Conservation (phyloP, 2,888 invertebrate species). For the Lasioglossum lativentre region DNA sequence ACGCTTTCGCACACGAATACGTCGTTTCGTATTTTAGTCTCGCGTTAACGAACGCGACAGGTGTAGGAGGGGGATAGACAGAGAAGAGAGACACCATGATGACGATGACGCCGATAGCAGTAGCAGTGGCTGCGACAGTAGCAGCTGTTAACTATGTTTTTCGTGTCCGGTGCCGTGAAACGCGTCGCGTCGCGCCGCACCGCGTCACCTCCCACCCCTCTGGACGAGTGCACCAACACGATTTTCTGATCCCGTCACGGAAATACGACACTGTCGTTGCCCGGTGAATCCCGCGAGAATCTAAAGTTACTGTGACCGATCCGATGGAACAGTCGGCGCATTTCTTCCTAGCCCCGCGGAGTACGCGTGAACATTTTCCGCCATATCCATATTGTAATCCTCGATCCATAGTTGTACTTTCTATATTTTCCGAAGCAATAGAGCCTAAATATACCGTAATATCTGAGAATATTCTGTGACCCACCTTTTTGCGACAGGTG, state of each 20-base stretch:
- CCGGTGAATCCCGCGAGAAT: conserved; percentile 64
- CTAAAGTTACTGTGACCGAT: conserved; percentile 62
- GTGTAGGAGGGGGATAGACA: conserved; percentile 66
- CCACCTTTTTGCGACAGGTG: too few relatives aligned
- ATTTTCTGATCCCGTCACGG: conserved; percentile 69
- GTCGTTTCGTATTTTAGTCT: conserved; percentile 73
- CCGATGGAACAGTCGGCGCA: conserved; percentile 26
- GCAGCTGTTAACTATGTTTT: conserved; percentile 71
- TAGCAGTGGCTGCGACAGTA: conserved; percentile 45
- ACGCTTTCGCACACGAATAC: conserved; percentile 56
- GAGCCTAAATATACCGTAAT: not conserved
- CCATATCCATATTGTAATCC: not conserved
- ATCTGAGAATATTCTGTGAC: not conserved
- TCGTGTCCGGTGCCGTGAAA: conserved; percentile 68
- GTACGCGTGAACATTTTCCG: not conserved
- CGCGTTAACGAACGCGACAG: conserved; percentile 81
- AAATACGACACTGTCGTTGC: conserved; percentile 68
- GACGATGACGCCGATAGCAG: conserved; percentile 40
- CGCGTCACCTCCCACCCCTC: not conserved
- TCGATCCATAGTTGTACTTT: not conserved
- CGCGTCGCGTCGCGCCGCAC: conserved; percentile 18
- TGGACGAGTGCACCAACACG: conserved; percentile 42
- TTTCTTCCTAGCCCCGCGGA: not conserved
- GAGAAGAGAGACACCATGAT: conserved; percentile 19
- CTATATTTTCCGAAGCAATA: not conserved